A percentile compares a stretch with the other conserved stretches of the same genome.
Evolutionary conservation across 2,113 vertebrate species (phyloP).

Genomic region (Narcine bancroftii): DNA sequence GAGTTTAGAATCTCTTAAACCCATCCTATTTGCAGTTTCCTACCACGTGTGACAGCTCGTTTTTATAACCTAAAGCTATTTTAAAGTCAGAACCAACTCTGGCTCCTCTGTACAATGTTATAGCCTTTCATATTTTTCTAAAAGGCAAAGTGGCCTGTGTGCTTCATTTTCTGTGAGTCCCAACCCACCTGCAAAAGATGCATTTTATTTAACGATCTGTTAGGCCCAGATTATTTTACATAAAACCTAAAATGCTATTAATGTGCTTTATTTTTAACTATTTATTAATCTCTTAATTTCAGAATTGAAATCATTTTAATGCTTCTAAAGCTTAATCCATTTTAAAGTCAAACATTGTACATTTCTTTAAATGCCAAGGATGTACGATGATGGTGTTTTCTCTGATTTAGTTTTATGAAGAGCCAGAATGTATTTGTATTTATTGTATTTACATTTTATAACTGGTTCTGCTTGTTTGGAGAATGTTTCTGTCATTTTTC

Average conservation of each 20-base stretch:
- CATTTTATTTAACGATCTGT: conserved; percentile 26
- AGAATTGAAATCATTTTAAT: conserved; percentile 29
- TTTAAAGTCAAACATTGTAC: background rate
- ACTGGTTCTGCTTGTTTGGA: background rate
- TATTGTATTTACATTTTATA: background rate
- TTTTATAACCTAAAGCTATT: background rate
- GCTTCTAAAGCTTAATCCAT: conserved; percentile 22
- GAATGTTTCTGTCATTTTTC: background rate
- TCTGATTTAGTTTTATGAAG: background rate
- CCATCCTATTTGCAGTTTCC: background rate
- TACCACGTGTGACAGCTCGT: background rate
- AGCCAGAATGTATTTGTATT: conserved; percentile 3
- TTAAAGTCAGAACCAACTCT: background rate
- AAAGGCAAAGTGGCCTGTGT: background rate
- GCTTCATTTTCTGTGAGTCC: background rate
- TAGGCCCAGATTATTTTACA: conserved; percentile 23
- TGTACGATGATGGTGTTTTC: background rate
- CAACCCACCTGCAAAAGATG: background rate
- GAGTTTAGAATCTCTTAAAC: background rate
- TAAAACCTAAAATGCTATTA: conserved; percentile 22
- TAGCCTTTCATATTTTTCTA: conserved; percentile 10
- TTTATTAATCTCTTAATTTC: conserved; percentile 34
- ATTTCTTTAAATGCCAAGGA: background rate
- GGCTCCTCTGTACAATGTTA: background rate
- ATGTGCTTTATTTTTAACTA: conserved; percentile 36